Base-by-base conservation (phyloP, 2,113 vertebrate species). In the Dendrocopos noguchii region DNA sequence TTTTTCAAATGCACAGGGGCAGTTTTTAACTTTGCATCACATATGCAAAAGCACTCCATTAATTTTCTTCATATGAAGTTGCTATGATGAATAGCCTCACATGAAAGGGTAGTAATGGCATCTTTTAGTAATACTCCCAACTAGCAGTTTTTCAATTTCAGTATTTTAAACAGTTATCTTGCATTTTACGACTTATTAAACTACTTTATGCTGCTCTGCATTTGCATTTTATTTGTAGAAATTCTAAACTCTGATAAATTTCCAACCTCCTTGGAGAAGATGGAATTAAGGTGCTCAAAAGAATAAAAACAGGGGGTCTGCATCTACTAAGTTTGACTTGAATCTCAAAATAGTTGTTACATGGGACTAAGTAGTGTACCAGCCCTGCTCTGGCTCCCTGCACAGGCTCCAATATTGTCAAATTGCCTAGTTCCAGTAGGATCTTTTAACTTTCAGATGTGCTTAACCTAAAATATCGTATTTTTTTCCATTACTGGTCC, bases 61-160 rank as follows among this genome's bases (percentile, higher is more conserved):
- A 89, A 87, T 96, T 96, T 92, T 96, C 93, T 96, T 94, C 86
- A 22, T 72, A 82, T 90, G 81, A 95, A 94, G 77, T 82, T 95
- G 90, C 70, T 93, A 72, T 68, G 91, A 89, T 88, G 82, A 96
- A 89, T 3, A 7, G 92, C 64, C 46, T 91, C 57, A 89, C 60
- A 74, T 33, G 75, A 95, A 95, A 84, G 53, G 88, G 60, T 60
- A 93, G 36, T 86, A 60, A 94, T 56, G 89, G 34, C 70, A 90
- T 52, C 80, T 95, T 95, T 95, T 94, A 95, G 92, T 88, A 94
- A 96, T 86, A 94, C 50, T 88, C 79, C 79, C 91, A 94, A 94
- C 61, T 90, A 83, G 78, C 66, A 89, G 59, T 63, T 91, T 92
- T 85, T 94, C 68, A 86, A 84, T 71, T 57, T 75, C 92, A 92